A percentile compares a stretch with the other conserved stretches of the same genome.
Evolutionary conservation across 2,797 vertebrate species (phyloP).

Genomic region (Decapterus maruadsi): DNA sequence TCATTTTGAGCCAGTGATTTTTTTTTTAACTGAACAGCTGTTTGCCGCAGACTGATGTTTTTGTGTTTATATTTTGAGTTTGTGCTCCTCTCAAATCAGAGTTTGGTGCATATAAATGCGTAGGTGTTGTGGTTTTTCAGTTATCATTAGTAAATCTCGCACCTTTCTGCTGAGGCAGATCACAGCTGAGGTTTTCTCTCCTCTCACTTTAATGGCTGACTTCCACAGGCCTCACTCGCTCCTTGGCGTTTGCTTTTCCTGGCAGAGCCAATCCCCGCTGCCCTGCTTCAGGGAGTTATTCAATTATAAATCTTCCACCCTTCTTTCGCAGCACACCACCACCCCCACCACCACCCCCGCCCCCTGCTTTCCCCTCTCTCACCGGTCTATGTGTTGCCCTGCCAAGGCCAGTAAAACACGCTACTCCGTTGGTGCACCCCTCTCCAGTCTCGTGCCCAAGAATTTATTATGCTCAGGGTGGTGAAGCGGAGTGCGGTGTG

Average conservation of each 20-base stretch:
- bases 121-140: slow-evolving; percentile 67
- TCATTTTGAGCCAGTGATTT: background rate
- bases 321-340: slow-evolving; percentile 39
- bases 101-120: slow-evolving; percentile 5
- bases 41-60: slow-evolving; percentile 20
- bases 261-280: slow-evolving; percentile 73
- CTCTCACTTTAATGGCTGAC: slow-evolving; percentile 76
- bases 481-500: slow-evolving; percentile 66
- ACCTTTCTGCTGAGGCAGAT: slow-evolving; percentile 64
- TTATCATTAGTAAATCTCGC: slow-evolving; percentile 72
- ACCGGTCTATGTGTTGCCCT: slow-evolving; percentile 62
- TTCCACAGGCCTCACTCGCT: slow-evolving; percentile 69
- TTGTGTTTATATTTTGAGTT: slow-evolving; percentile 3
- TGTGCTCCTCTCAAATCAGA: background rate
- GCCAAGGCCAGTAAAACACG: slow-evolving; percentile 80
- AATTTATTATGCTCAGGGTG: slow-evolving; percentile 78
- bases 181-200: slow-evolving; percentile 58
- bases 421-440: slow-evolving; percentile 60
- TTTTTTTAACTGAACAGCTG: background rate
- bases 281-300: slow-evolving; percentile 81
- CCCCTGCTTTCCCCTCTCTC: slow-evolving; percentile 64
- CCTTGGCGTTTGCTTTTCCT: slow-evolving; percentile 81
- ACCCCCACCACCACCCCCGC: background rate
- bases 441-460: slow-evolving; percentile 76
- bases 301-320: slow-evolving; percentile 84